A percentile compares a stretch with the other conserved stretches of the same genome.
Conservation (phyloP, 2,888 invertebrate species). For the Mystacides longicornis region DNA sequence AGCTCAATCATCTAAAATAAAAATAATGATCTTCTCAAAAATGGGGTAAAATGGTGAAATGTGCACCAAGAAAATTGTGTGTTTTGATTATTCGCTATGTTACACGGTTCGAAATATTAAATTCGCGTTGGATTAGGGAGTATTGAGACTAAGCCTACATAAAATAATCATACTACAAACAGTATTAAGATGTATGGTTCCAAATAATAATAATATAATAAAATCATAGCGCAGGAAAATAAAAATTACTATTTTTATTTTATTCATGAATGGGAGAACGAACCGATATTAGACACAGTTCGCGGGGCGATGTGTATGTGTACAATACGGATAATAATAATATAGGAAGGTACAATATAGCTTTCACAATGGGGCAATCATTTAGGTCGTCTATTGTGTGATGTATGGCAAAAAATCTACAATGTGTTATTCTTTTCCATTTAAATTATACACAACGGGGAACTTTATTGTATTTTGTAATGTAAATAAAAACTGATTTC, state of each 20-base stretch:
- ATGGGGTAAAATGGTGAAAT: too few species aligned
- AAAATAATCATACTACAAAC: neutral
- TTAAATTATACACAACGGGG: neutral
- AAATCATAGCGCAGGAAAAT: neutral
- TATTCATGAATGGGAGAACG: neutral
- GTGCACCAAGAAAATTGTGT: too few species aligned
- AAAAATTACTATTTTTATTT: constrained; percentile 1
- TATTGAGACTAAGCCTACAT: neutral
- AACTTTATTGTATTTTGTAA: constrained; percentile 4
- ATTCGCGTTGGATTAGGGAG: neutral
- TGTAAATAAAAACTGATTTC: too few species aligned
- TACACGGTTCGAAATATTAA: too few species aligned
- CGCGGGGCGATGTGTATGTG: constrained; percentile 16
- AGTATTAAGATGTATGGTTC: too few species aligned
- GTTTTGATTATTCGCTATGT: too few species aligned
- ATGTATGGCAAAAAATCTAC: constrained; percentile 4
- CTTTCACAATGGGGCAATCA: constrained; percentile 24
- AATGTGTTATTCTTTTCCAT: constrained; percentile 2
- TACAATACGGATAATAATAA: too few species aligned
- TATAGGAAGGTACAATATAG: neutral
- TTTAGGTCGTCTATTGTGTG: constrained; percentile 15
- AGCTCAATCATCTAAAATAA: too few species aligned
- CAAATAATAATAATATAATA: neutral
- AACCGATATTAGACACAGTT: constrained; percentile 16
- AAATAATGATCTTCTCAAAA: too few species aligned